Percentiles rank a stretch among this genome's conserved stretches.
Conservation (phyloP, 2,888 invertebrate genomes). For the Anodontia alba region DNA sequence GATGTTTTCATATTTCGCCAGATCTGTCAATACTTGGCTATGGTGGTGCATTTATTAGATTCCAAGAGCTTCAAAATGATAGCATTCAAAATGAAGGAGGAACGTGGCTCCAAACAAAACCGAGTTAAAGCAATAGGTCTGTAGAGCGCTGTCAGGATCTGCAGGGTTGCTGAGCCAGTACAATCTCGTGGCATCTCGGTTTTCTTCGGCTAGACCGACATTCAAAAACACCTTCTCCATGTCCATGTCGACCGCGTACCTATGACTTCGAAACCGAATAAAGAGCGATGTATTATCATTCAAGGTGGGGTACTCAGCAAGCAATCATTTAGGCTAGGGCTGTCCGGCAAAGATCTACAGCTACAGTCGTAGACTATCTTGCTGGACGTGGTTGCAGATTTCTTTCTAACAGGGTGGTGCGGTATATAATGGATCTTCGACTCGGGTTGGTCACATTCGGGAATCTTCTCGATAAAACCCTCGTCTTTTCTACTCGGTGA, state of each 20-base stretch:
- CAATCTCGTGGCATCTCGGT: constrained; percentile 47
- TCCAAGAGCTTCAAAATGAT: constrained; percentile 38
- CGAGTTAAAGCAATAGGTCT: constrained; percentile 33
- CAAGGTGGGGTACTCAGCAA: constrained; percentile 34
- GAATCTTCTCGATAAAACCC: constrained; percentile 29
- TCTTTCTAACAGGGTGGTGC: constrained; percentile 36
- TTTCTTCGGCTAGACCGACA: constrained; percentile 28
- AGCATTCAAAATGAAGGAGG: constrained; percentile 47
- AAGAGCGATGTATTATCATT: constrained; percentile 51
- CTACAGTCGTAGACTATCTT: constrained; percentile 47
- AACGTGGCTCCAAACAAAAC: constrained; percentile 53
- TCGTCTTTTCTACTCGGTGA: constrained; percentile 14
- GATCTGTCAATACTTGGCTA: too few species aligned
- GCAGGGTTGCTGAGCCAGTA: constrained; percentile 48
- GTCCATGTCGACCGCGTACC: constrained; percentile 38
- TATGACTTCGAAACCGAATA: constrained; percentile 45
- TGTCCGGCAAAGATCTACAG: constrained; percentile 18
- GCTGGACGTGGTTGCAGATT: constrained; percentile 45
- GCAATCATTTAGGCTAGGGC: constrained; percentile 55
- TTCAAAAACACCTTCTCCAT: constrained; percentile 53
- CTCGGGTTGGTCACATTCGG: neutral
- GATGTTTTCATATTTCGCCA: too few species aligned
- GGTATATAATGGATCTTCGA: constrained; percentile 33
- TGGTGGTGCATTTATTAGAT: neutral
- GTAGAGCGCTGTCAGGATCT: constrained; percentile 33